Percentiles rank a stretch among this genome's conserved stretches.
Conservation (phyloP, 1,140 invertebrate species). For the Hormaphis cornu region DNA sequence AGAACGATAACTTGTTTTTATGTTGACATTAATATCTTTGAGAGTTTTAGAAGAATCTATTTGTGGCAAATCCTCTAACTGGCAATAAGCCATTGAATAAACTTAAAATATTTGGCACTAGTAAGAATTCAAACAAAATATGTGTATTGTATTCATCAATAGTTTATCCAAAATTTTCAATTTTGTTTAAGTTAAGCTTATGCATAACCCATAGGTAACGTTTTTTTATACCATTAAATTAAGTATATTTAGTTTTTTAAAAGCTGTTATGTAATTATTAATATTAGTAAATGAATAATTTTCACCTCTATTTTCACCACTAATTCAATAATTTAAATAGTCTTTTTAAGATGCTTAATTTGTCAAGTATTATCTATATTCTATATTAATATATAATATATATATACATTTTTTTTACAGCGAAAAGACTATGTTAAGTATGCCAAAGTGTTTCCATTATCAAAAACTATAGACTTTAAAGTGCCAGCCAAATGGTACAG, state of each 20-base stretch:
- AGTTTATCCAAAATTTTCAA: background rate
- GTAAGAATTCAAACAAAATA: background rate
- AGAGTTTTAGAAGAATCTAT: slow-evolving; percentile 18
- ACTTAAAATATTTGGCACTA: slow-evolving; percentile 29
- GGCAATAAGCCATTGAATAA: background rate
- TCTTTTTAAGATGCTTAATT: too few species aligned
- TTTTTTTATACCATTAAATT: too few species aligned
- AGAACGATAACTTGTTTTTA: background rate
- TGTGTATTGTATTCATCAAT: background rate
- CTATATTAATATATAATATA: background rate
- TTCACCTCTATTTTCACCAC: too few species aligned
- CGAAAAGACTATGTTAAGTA: slow-evolving; percentile 94
- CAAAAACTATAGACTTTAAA: slow-evolving; percentile 71
- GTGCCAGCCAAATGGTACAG: slow-evolving; percentile 88
- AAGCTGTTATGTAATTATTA: too few species aligned
- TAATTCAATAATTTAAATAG: too few species aligned
- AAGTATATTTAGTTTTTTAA: too few species aligned
- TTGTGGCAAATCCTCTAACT: slow-evolving; percentile 8
- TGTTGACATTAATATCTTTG: background rate
- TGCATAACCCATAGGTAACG: too few species aligned
- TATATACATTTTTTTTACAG: slow-evolving; percentile 54
- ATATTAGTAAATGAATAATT: too few species aligned
- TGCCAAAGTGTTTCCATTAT: slow-evolving; percentile 89
- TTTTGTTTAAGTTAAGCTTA: background rate
- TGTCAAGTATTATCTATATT: too few species aligned